These are phyloP conservation scores for Leptura quadrifasciata DNA, from an alignment of 2,888 invertebrate species.

Conservation along the genomic window DNA sequence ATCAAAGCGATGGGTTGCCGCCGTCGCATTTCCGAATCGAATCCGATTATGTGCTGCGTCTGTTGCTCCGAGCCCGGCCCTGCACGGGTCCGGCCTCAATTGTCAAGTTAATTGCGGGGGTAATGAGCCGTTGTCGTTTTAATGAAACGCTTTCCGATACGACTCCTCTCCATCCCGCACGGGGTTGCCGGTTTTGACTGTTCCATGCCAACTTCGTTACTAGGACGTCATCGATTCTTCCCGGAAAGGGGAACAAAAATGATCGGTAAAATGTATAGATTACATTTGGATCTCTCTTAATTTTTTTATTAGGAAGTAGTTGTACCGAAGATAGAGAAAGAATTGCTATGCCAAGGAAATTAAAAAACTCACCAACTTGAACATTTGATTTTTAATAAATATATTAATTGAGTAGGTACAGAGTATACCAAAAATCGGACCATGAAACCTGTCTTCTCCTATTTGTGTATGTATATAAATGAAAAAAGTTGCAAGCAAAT, in stretches of 20 bases:
- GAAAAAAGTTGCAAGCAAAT: too few species aligned
- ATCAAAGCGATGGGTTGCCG: slow-evolving; percentile 43
- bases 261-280: too few species aligned
- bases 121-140: slow-evolving; percentile 64
- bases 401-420: too few species aligned
- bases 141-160: slow-evolving; percentile 62
- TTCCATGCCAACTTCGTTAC: background rate
- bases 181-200: slow-evolving; percentile 39
- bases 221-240: background rate
- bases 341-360: too few species aligned
- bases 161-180: slow-evolving; percentile 24
- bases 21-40: slow-evolving; percentile 47
- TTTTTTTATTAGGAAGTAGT: too few species aligned
- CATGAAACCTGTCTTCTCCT: too few species aligned
- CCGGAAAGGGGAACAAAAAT: background rate
- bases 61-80: slow-evolving; percentile 18
- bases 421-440: too few species aligned
- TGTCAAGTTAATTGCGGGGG: slow-evolving; percentile 62
- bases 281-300: too few species aligned
- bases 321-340: too few species aligned
- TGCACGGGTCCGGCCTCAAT: slow-evolving; percentile 51
- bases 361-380: too few species aligned
- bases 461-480: too few species aligned
- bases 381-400: too few species aligned
- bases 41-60: slow-evolving; percentile 47